These are phyloP conservation scores for Helobdella robusta DNA, from an alignment of 2,888 invertebrate genomes.

Conservation along the genomic window DNA sequence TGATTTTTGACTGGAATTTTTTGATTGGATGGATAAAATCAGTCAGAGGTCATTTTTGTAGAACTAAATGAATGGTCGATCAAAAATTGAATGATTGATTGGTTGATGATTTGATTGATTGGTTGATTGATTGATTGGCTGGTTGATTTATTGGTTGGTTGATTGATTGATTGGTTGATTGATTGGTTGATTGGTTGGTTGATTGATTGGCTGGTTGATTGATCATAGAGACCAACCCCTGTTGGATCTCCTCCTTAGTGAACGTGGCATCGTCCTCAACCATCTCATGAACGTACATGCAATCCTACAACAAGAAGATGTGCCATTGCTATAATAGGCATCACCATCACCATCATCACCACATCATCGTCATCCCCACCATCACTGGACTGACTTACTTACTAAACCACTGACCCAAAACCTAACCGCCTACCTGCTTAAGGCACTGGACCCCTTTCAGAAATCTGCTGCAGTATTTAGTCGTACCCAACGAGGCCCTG, in stretches of 20 bases:
- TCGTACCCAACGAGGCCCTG: constrained; percentile 95
- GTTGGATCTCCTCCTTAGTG: constrained; percentile 97
- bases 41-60: too few species aligned
- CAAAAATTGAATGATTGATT: too few species aligned
- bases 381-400: neutral
- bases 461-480: constrained; percentile 99
- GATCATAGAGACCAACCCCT: constrained; percentile 61
- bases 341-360: neutral
- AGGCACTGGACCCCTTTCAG: constrained; percentile 95
- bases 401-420: neutral
- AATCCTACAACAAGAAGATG: constrained; percentile 64
- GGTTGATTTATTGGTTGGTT: too few species aligned
- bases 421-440: constrained; percentile 54
- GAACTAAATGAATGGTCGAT: too few species aligned
- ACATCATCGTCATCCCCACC: neutral
- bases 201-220: too few species aligned
- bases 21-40: too few species aligned
- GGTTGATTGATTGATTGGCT: too few species aligned
- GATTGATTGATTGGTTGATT: too few species aligned
- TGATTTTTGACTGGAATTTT: too few species aligned
- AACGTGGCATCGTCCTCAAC: constrained; percentile 86
- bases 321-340: too few species aligned
- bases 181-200: too few species aligned
- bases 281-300: constrained; percentile 98
- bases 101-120: too few species aligned